Conservation (phyloP, 2,113 vertebrate genomes). For the Nothobranchius kuhntae region DNA sequence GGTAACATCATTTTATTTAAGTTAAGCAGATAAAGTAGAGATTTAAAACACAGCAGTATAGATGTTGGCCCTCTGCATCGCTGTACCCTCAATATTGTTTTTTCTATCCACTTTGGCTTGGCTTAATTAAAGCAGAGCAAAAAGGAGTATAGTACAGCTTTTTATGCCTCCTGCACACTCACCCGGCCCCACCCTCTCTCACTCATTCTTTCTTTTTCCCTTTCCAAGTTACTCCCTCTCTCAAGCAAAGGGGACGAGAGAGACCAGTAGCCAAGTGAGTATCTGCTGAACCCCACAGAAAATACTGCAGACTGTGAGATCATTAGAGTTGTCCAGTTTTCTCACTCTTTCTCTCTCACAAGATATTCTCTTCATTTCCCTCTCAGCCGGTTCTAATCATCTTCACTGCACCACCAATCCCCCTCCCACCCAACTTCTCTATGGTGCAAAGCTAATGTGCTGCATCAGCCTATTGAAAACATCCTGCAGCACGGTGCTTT, state of each 20-base stretch:
- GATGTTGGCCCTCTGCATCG: slow-evolving; percentile 2
- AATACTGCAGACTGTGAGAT: slow-evolving; percentile 81
- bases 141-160: slow-evolving; percentile 66
- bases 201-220: slow-evolving; percentile 6
- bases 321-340: slow-evolving; percentile 63
- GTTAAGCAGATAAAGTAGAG: too few relatives aligned
- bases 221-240: slow-evolving; percentile 21
- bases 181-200: neutral
- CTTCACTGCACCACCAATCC: slow-evolving; percentile 10
- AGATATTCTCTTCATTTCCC: slow-evolving; percentile 32
- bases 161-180: slow-evolving; percentile 47
- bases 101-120: slow-evolving; percentile 77
- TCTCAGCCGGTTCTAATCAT: slow-evolving; percentile 31
- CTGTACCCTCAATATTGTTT: slow-evolving; percentile 50
- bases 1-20: too few relatives aligned
- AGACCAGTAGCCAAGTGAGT: slow-evolving; percentile 58
- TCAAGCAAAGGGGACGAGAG: slow-evolving; percentile 25
- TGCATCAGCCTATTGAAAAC: slow-evolving; percentile 51
- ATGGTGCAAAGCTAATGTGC: slow-evolving; percentile 59
- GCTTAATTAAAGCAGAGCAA: slow-evolving; percentile 69
- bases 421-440: slow-evolving; percentile 9
- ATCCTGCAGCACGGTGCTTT: slow-evolving; percentile 49
- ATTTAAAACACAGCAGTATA: too few relatives aligned
- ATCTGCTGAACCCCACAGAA: slow-evolving; percentile 83
- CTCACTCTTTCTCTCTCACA: slow-evolving; percentile 16